Conservation (phyloP, 2,113 vertebrate species). For the Silurus meridionalis region DNA sequence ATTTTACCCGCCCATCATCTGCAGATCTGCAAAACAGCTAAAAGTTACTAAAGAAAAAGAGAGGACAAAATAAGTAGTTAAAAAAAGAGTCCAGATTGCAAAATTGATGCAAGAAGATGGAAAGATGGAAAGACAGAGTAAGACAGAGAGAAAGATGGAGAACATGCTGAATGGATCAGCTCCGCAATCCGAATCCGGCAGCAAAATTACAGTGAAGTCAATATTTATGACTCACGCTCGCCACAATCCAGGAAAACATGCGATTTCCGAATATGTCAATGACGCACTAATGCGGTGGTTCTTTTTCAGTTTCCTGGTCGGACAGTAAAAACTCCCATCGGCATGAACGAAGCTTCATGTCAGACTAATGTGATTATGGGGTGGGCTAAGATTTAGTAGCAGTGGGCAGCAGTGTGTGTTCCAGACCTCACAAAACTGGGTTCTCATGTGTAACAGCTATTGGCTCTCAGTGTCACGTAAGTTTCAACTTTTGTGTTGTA, state of each 20-base stretch:
- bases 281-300: neutral
- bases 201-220: constrained; percentile 24
- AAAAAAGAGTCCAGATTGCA: neutral
- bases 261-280: neutral
- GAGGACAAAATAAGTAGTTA: neutral
- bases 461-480: neutral
- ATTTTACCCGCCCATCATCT: constrained; percentile 15
- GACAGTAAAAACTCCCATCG: neutral
- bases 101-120: neutral
- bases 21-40: constrained; percentile 7
- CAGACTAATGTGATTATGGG: neutral
- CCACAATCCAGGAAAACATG: neutral
- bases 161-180: neutral
- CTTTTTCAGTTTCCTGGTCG: neutral
- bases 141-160: neutral
- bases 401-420: neutral
- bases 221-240: constrained; percentile 16
- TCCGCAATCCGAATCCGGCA: constrained; percentile 5
- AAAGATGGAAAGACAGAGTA: neutral
- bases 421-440: neutral
- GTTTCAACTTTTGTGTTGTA: neutral
- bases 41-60: neutral
- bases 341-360: neutral
- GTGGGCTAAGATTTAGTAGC: neutral
- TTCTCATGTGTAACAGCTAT: neutral